phyloP scores from a whole-genome alignment of 2,113 vertebrate species.

The Scytalopus superciliaris region DNA sequence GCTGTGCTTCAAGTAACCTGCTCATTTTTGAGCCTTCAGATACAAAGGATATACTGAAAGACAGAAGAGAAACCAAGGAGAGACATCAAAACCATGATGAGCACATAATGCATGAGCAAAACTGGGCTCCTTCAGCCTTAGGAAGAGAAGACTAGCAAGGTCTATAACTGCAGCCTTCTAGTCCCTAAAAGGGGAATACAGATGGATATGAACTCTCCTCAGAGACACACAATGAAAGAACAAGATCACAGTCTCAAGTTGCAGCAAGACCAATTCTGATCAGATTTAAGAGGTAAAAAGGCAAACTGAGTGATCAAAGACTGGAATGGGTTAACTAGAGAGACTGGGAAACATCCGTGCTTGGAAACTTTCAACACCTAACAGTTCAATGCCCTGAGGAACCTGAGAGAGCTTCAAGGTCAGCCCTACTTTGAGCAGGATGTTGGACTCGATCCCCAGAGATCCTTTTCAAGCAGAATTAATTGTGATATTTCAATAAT shows the following conservation, averaged over 20 bases:
- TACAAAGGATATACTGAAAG: background rate
- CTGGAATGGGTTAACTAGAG: background rate
- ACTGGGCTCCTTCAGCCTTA: background rate
- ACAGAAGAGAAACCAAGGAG: background rate
- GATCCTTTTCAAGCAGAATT: background rate
- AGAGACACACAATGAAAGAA: background rate
- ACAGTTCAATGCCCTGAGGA: background rate
- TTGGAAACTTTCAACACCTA: background rate
- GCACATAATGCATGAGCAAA: background rate
- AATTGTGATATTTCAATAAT: background rate
- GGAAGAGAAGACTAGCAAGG: background rate
- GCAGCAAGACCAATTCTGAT: background rate
- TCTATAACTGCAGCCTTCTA: background rate
- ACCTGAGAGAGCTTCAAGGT: background rate
- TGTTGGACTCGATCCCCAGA: background rate
- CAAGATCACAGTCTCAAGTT: background rate
- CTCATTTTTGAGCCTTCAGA: background rate
- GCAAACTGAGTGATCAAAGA: background rate
- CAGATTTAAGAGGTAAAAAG: background rate
- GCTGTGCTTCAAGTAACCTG: background rate
- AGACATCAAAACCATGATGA: background rate
- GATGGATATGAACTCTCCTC: background rate
- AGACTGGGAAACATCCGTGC: background rate
- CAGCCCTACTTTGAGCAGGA: background rate
- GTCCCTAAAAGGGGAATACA: accelerated